These are phyloP conservation scores for Laothoe populi DNA, from an alignment of 2,888 invertebrate genomes.

Conservation along the genomic window DNA sequence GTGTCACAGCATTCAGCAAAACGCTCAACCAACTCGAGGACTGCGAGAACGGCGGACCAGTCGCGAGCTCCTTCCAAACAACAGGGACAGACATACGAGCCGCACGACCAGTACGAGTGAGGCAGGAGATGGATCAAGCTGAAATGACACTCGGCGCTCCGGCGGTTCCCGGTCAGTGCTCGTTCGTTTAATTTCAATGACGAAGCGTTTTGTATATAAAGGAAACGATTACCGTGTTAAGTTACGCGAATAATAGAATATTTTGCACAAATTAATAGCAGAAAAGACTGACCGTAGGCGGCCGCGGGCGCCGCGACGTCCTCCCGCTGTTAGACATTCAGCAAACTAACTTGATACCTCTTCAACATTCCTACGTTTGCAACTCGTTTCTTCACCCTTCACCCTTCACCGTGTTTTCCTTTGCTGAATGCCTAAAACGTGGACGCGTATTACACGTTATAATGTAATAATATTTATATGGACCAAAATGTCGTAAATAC, in stretches of 20 bases:
- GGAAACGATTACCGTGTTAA: slow-evolving; percentile 64
- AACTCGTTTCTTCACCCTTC: slow-evolving; percentile 10
- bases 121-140: slow-evolving; percentile 29
- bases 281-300: slow-evolving; percentile 84
- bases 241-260: slow-evolving; percentile 80
- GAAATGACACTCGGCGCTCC: slow-evolving; percentile 69
- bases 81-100: slow-evolving; percentile 24
- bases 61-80: slow-evolving; percentile 28
- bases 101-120: slow-evolving; percentile 38
- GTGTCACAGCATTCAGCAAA: slow-evolving; percentile 61
- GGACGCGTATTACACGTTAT: slow-evolving; percentile 67
- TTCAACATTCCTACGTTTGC: slow-evolving; percentile 18
- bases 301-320: slow-evolving; percentile 73
- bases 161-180: slow-evolving; percentile 81
- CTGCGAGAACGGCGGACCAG: slow-evolving; percentile 55
- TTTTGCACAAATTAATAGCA: slow-evolving; percentile 84
- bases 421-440: slow-evolving; percentile 68
- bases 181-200: slow-evolving; percentile 69
- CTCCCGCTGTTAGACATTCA: slow-evolving; percentile 68
- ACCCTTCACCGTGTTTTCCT: slow-evolving; percentile 27
- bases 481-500: slow-evolving; percentile 84
- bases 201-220: slow-evolving; percentile 78
- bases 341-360: slow-evolving; percentile 40
- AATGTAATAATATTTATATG: slow-evolving; percentile 83
- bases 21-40: slow-evolving; percentile 50